A percentile compares a stretch with the other conserved stretches of the same genome.
phyloP scores from a whole-genome alignment of 2,113 vertebrate genomes.

The Boulengeromyrus knoepffleri region DNA sequence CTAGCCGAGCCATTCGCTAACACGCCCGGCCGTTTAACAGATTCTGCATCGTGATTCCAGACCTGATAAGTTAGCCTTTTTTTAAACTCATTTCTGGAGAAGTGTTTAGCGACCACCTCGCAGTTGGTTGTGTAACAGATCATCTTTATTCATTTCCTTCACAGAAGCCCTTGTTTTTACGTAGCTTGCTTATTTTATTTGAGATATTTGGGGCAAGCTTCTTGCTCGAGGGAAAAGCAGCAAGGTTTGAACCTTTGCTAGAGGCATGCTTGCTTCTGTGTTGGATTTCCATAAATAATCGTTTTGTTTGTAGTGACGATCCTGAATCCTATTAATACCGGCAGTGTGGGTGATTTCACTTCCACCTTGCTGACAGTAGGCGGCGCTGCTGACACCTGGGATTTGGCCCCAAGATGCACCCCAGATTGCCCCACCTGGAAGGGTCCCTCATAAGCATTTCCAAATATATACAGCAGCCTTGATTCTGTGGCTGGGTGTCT shows the following conservation, averaged over 20 bases:
- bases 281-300: neutral
- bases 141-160: neutral
- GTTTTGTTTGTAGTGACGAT: neutral
- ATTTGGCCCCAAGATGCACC: neutral
- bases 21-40: neutral
- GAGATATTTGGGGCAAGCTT: neutral
- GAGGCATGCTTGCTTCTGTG: neutral
- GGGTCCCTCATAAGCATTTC: neutral
- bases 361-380: neutral
- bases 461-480: neutral
- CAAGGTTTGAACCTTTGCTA: neutral
- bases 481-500: neutral
- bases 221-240: neutral
- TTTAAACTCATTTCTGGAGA: neutral
- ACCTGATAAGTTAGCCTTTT: slow-evolving; percentile 1
- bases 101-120: neutral
- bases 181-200: neutral
- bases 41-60: neutral
- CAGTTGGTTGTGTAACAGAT: slow-evolving; percentile 1
- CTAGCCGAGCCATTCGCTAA: neutral
- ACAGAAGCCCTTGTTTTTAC: neutral
- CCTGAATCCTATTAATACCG: neutral
- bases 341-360: neutral
- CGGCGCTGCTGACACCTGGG: neutral
- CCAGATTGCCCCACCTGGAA: neutral